Percentiles rank a stretch among this genome's conserved stretches.
phyloP scores from a whole-genome alignment of 2,113 vertebrate genomes.

The Nothocercus julius region DNA sequence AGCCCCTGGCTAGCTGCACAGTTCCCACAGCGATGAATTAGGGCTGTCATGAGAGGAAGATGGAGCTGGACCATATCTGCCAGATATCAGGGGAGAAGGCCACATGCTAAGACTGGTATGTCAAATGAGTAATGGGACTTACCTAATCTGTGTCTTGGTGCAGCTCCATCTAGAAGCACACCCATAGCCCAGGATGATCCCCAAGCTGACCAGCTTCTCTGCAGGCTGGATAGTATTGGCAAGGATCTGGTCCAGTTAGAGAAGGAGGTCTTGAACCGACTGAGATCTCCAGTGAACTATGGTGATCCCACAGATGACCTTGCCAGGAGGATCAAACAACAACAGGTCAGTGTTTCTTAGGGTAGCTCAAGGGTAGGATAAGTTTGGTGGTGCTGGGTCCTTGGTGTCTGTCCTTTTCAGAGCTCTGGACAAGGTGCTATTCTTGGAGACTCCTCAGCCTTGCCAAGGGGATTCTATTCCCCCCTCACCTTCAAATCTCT shows the following conservation, averaged over 20 bases:
- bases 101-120: not conserved
- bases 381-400: fast-evolving
- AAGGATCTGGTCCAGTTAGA: constrained; percentile 78
- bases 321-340: constrained; percentile 80
- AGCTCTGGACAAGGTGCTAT: not conserved
- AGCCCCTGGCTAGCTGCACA: not conserved
- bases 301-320: constrained; percentile 82
- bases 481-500: not conserved
- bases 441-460: not conserved
- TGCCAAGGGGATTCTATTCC: not conserved
- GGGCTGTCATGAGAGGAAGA: not conserved
- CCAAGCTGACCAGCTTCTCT: constrained; percentile 71
- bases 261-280: constrained; percentile 75
- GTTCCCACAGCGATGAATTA: not conserved
- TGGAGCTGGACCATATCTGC: not conserved
- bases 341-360: constrained; percentile 78
- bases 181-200: constrained; percentile 72
- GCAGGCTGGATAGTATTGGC: constrained; percentile 80
- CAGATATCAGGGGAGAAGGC: not conserved
- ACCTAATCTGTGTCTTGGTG: not conserved
- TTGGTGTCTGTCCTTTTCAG: not conserved
- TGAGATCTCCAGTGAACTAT: constrained; percentile 82
- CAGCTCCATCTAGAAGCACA: constrained; percentile 21
- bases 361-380: not conserved
- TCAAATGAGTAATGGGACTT: not conserved